phyloP scores from a whole-genome alignment of 2,113 vertebrate species.

The Amphiprion percula region DNA sequence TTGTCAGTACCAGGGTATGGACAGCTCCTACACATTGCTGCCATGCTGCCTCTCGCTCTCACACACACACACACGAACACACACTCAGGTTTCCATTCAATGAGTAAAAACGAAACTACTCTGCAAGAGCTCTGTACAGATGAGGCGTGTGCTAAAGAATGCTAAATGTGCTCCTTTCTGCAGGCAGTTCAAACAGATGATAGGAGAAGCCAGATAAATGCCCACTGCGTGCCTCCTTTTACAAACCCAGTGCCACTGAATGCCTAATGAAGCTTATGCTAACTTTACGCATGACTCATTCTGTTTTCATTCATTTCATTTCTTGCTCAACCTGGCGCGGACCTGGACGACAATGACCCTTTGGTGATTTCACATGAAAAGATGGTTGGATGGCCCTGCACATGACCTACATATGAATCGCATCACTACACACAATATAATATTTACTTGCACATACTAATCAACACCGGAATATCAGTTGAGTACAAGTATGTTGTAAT shows the following conservation, averaged over 20 bases:
- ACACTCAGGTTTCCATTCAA: neutral
- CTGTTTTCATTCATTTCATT: slow-evolving; percentile 33
- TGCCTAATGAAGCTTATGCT: slow-evolving; percentile 47
- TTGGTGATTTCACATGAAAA: neutral
- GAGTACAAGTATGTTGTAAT: neutral
- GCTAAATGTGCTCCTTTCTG: neutral
- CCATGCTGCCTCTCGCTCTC: slow-evolving; percentile 30
- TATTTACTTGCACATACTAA: slow-evolving; percentile 18
- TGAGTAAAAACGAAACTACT: slow-evolving; percentile 15
- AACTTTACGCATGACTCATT: slow-evolving; percentile 56
- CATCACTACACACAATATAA: slow-evolving; percentile 24
- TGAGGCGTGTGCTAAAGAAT: neutral
- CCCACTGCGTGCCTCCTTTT: slow-evolving; percentile 1
- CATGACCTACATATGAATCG: slow-evolving; percentile 26
- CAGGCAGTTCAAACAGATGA: neutral
- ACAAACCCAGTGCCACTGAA: slow-evolving; percentile 23
- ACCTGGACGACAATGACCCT: slow-evolving; percentile 24
- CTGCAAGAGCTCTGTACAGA: neutral
- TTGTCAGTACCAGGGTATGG: slow-evolving; percentile 75
- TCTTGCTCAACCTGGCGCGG: slow-evolving; percentile 31
- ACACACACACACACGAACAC: neutral
- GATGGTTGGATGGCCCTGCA: slow-evolving; percentile 14
- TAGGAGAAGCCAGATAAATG: slow-evolving; percentile 2
- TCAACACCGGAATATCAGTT: slow-evolving; percentile 2
- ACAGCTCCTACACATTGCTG: slow-evolving; percentile 70